Conservation (phyloP, 2,113 vertebrate genomes). For the Osmerus eperlanus region DNA sequence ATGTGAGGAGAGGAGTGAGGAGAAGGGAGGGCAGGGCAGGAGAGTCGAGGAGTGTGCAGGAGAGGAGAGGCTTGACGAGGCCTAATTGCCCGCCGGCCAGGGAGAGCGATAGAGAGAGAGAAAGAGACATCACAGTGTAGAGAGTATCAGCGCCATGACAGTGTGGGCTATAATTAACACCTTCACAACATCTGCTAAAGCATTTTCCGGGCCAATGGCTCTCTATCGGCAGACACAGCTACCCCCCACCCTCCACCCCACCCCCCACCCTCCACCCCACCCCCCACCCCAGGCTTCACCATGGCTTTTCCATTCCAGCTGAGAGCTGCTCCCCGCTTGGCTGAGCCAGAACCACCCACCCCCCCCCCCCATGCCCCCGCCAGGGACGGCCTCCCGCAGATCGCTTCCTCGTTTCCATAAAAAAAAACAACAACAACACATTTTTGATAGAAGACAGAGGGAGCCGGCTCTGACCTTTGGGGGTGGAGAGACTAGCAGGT, state of each 20-base stretch:
- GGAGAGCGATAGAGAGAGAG: background rate
- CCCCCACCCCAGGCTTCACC: conserved; percentile 8
- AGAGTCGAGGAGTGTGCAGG: conserved; percentile 60
- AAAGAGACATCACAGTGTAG: conserved; percentile 53
- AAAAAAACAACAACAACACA: conserved; percentile 11
- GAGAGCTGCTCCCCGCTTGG: conserved; percentile 51
- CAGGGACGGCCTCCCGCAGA: conserved; percentile 19
- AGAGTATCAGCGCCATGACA: conserved; percentile 60
- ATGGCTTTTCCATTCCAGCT: conserved; percentile 41
- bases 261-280: background rate
- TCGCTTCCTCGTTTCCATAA: conserved; percentile 47
- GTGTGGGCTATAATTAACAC: conserved; percentile 69
- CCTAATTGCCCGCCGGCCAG: conserved; percentile 71
- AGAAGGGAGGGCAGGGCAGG: conserved; percentile 30
- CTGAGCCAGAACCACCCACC: conserved; percentile 41
- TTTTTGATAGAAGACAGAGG: too few relatives aligned
- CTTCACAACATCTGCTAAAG: conserved; percentile 73
- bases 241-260: conserved; percentile 47
- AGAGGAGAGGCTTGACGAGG: conserved; percentile 63
- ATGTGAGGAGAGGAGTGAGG: background rate
- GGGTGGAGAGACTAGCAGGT: too few relatives aligned
- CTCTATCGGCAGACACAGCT: conserved; percentile 45
- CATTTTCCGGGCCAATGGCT: conserved; percentile 66
- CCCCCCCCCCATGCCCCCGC: conserved; percentile 17
- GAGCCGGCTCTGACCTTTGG: too few relatives aligned